phyloP scores from a whole-genome alignment of 1,140 invertebrate species.

The Eumeta japonica region DNA sequence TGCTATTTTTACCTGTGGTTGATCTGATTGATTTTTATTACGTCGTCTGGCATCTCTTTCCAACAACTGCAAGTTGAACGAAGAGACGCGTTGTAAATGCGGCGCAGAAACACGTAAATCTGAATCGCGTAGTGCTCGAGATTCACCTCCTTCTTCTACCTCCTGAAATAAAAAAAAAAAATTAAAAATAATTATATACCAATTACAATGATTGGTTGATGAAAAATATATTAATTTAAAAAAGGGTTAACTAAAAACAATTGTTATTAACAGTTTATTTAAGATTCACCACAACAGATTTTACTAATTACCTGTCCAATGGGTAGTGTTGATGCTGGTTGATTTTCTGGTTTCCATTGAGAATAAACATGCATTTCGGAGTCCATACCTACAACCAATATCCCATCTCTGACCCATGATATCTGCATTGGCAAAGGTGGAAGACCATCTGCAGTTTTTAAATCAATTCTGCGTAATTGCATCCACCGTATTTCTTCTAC shows the following conservation, averaged over 20 bases:
- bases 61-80: slow-evolving; percentile 77
- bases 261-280: background rate
- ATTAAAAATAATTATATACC: slow-evolving; percentile 21
- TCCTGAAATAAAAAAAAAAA: slow-evolving; percentile 23
- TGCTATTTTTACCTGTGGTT: slow-evolving; percentile 37
- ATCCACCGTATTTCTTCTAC: slow-evolving; percentile 93
- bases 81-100: slow-evolving; percentile 76
- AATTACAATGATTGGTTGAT: slow-evolving; percentile 7
- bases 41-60: slow-evolving; percentile 69
- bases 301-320: slow-evolving; percentile 1
- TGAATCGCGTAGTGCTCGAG: slow-evolving; percentile 75
- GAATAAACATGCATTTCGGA: slow-evolving; percentile 99
- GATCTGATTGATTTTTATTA: slow-evolving; percentile 61
- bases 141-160: slow-evolving; percentile 68
- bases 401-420: slow-evolving; percentile 97
- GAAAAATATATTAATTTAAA: background rate
- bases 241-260: background rate
- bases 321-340: slow-evolving; percentile 25
- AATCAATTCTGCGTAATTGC: slow-evolving; percentile 86
- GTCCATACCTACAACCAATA: slow-evolving; percentile 97
- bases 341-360: slow-evolving; percentile 86
- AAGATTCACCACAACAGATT: background rate
- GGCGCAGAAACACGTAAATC: slow-evolving; percentile 79
- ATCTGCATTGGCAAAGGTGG: slow-evolving; percentile 97
- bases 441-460: slow-evolving; percentile 92